Evolutionary conservation across 2,888 invertebrate genomes (phyloP), one percentile per base, ranked within the genome.

Genomic region (Brachypterus glaber): DNA sequence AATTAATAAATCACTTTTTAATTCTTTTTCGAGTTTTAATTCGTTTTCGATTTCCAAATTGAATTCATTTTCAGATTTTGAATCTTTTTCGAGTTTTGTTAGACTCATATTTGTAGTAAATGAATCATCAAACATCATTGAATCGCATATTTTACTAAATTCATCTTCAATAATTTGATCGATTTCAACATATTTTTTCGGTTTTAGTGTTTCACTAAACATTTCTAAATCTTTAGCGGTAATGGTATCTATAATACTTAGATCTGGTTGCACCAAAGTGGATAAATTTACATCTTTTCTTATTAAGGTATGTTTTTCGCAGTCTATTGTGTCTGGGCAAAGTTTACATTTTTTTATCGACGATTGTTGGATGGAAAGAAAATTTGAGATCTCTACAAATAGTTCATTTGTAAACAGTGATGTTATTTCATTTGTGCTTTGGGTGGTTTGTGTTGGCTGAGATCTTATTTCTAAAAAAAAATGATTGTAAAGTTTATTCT

Each of bases 291-390:
- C n/a, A 27, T 14, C 2, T 14, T 13, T 2, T 27, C 1, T 16
- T 15, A 27, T 5, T 36, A 11, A 4, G 26, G 18, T n/a, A 25
- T 30, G 12, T 44, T 31, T 3, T 8, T 52, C 52, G 48, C 73
- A 74, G 25, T 67, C 57, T 46, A 69, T 69, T 13, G 69, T 49
- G 39, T 63, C 61, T 17, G 62, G 52, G 46, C 74, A 75, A 32
- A 70, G 50, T 37, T 62, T 64, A 52, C 74, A 74, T 18, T 46
- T 55, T 17, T 37, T 47, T n/a, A 41, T 36, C n/a, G 40, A 40
- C 9, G 37, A 39, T 16, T 41, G 44, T 35, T 48, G 39, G 21
- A 56, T 52, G 4, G 52, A 42, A 17, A 55, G 33, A 43, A 51
- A 54, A 24, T 50, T 62, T 1, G 62, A 58, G 38, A 64, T 63